phyloP scores from a whole-genome alignment of 35 echinoderm and acorn worm genomes.

The Amphiura filiformis region DNA sequence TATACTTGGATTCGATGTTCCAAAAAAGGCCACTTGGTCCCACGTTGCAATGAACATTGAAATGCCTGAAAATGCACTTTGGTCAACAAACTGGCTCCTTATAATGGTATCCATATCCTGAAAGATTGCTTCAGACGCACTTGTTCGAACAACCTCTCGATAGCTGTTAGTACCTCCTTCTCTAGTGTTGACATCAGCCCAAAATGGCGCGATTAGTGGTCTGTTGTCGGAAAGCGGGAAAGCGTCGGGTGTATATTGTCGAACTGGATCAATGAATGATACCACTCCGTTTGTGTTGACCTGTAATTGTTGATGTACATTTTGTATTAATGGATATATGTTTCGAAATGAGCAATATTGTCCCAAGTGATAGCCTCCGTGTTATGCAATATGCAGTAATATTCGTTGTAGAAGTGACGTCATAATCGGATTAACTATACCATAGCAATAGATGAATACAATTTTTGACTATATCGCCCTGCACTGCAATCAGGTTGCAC shows the following conservation, averaged over 20 bases:
- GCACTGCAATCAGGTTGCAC: no score
- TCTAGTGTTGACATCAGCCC: slow-evolving; percentile 34
- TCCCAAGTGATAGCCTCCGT: no score
- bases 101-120: neutral
- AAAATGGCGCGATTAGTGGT: slow-evolving; percentile 31
- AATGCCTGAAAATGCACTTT: neutral
- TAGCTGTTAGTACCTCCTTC: slow-evolving; percentile 16
- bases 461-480: no score
- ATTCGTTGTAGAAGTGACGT: no score
- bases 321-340: no score
- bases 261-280: neutral
- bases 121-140: neutral
- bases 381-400: no score
- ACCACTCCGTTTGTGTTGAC: slow-evolving; percentile 49
- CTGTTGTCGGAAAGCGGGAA: slow-evolving; percentile 14
- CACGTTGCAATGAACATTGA: slow-evolving; percentile 53
- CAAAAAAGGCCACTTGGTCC: slow-evolving; percentile 29
- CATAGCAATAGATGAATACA: no score
- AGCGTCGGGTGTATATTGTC: neutral
- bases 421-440: no score
- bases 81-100: neutral
- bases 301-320: no score
- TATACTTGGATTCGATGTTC: neutral
- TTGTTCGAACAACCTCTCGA: slow-evolving; percentile 7
- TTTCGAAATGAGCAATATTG: no score